Evolutionary conservation across 2,888 invertebrate species (phyloP).

Genomic region (Adineta ricciae): DNA sequence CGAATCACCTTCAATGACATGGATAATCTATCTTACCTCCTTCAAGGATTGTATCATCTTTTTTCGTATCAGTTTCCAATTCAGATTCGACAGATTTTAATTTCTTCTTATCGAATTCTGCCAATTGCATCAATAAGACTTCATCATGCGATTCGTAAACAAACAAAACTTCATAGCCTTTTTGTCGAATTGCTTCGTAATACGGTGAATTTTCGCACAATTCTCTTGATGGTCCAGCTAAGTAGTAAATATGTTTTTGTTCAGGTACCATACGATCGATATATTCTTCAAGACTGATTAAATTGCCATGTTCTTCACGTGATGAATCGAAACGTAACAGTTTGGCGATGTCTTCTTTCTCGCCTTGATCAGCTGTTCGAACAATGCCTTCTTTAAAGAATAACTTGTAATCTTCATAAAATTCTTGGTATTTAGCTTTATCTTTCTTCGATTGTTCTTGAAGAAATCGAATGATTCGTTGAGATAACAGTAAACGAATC

Average conservation of each 20-base stretch:
- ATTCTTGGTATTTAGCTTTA: slow-evolving; percentile 66
- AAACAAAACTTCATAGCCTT: slow-evolving; percentile 77
- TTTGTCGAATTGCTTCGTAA: slow-evolving; percentile 64
- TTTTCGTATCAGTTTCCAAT: slow-evolving; percentile 32
- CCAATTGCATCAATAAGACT: slow-evolving; percentile 76
- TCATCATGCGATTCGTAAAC: slow-evolving; percentile 96
- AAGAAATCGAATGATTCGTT: slow-evolving; percentile 70
- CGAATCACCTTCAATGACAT: no score
- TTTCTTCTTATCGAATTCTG: slow-evolving; percentile 65
- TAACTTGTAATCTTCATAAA: slow-evolving; percentile 80
- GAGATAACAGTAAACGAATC: slow-evolving; percentile 56
- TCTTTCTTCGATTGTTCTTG: slow-evolving; percentile 75
- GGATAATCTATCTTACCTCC: not conserved
- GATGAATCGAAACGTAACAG: slow-evolving; percentile 84
- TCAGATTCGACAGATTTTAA: slow-evolving; percentile 77
- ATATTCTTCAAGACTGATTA: slow-evolving; percentile 69
- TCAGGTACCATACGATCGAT: slow-evolving; percentile 64
- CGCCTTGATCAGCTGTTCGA: slow-evolving; percentile 65
- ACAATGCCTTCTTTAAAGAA: slow-evolving; percentile 92
- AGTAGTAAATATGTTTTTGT: slow-evolving; percentile 76
- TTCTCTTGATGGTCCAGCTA: slow-evolving; percentile 80
- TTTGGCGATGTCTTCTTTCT: slow-evolving; percentile 82
- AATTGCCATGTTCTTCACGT: slow-evolving; percentile 60
- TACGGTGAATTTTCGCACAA: slow-evolving; percentile 88
- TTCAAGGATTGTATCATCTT: slow-evolving; percentile 28